Percentiles rank a stretch among this genome's conserved stretches.
Conservation (phyloP, 2,888 invertebrate genomes). For the Ditula angustiorana region DNA sequence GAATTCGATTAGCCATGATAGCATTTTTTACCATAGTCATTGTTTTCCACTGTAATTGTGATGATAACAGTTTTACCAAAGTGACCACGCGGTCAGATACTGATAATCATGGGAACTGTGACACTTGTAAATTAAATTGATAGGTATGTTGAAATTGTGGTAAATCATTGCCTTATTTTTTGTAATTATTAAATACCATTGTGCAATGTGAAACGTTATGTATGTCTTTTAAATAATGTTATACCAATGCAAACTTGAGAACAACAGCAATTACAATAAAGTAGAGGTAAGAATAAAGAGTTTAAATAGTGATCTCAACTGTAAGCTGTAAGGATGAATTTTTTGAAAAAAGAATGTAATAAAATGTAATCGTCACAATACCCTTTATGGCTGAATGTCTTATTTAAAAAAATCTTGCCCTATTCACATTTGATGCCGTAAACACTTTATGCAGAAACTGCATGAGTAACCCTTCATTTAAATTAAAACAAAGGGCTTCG, state of each 20-base stretch:
- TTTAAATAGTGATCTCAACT: too few relatives aligned
- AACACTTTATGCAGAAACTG: slow-evolving; percentile 31
- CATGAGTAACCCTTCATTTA: slow-evolving; percentile 39
- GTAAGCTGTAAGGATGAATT: too few relatives aligned
- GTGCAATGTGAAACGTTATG: not conserved
- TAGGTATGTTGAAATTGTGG: not conserved
- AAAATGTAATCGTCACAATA: too few relatives aligned
- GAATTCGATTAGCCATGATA: not conserved
- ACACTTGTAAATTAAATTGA: not conserved
- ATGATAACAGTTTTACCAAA: slow-evolving; percentile 22
- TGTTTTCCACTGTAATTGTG: slow-evolving; percentile 7
- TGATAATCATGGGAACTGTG: slow-evolving; percentile 17
- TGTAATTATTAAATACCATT: not conserved
- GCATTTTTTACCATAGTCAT: not conserved
- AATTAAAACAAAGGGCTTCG: slow-evolving; percentile 38
- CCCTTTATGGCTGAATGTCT: too few relatives aligned
- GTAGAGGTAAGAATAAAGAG: too few relatives aligned
- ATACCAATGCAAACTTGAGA: too few relatives aligned
- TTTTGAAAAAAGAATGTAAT: not conserved
- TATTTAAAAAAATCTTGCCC: not conserved
- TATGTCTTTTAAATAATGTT: too few relatives aligned
- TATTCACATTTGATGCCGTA: slow-evolving; percentile 26
- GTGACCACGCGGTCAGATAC: slow-evolving; percentile 2
- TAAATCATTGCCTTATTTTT: slow-evolving; percentile 5
- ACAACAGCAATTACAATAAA: too few relatives aligned